Evolutionary conservation across 2,888 invertebrate genomes (phyloP), one percentile per base, ranked within the genome.

Genomic region (Anodontia alba): DNA sequence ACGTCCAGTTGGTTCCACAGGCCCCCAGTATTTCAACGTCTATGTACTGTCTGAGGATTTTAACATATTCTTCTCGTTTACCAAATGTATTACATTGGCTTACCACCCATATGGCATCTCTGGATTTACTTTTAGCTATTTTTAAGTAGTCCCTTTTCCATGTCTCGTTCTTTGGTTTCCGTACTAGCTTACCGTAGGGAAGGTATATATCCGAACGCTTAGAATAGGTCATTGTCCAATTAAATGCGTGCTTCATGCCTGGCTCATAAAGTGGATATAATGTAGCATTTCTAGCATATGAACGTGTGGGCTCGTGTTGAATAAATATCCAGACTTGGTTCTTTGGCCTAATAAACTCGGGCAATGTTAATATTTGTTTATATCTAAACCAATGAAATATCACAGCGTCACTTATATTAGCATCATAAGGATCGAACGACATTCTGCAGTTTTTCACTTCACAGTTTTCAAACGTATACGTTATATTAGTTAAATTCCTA

Each of bases 111-210:
- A 46, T 26, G 1, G 69, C 69, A 33, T 43, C 42, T 43, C 23
- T 42, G 29, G 69, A 42, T 26, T 69, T 69, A 69, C 46, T 69
- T 69, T 69, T 42, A 15, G 62, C 62, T 15, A 62, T 62, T 17
- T 31, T 23, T 29, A 33, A 20, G 33, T 62, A 62, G 29, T 62
- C 33, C 17, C 62, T 31, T 5, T 23, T 8, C 33, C 17, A 1
- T 7, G 1, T 62, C 10, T 17, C 33, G 15, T 8, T 2, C 33
- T 62, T 31, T 2, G 33, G 10, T 62, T 62, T 62, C 10, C 26
- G 57, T 29, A n/a, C 23, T 17, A 62, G 26, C 20, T 17, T 62
- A 1, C 62, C 62, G 33, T 62, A 62, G 1, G 62, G 62, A 33
- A 62, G 62, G 17, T 12, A 29, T 62, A 62, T 62, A 17, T 62